Percentiles rank a stretch among this genome's conserved stretches.
Conservation (phyloP, 2,113 vertebrate genomes). For the Microtus richardsoni region DNA sequence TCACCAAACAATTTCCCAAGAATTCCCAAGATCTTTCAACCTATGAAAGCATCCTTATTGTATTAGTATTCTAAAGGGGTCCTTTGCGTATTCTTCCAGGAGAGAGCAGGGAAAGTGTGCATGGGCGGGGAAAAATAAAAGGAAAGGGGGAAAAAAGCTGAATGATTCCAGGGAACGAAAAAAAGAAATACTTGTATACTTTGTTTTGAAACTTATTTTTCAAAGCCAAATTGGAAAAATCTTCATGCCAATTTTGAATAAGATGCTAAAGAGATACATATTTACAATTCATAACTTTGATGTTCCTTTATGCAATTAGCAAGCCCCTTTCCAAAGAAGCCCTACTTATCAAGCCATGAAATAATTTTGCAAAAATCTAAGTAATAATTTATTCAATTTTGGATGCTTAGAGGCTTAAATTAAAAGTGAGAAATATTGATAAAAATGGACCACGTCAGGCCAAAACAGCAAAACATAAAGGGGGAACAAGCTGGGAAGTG, state of each 20-base stretch:
- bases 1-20: constrained; percentile 72
- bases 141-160: not conserved
- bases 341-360: constrained; percentile 58
- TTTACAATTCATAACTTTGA: constrained; percentile 49
- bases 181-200: constrained; percentile 35
- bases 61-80: constrained; percentile 75
- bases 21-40: constrained; percentile 77
- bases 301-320: constrained; percentile 55
- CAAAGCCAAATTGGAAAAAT: constrained; percentile 64
- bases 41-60: constrained; percentile 76
- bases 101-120: constrained; percentile 44
- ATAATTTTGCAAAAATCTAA: constrained; percentile 44
- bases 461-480: constrained; percentile 36
- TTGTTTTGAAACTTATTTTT: constrained; percentile 66
- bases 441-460: constrained; percentile 32
- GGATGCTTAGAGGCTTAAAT: constrained; percentile 50
- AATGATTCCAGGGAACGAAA: constrained; percentile 72
- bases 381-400: constrained; percentile 33
- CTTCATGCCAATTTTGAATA: constrained; percentile 48
- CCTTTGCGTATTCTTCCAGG: constrained; percentile 68
- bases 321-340: constrained; percentile 45
- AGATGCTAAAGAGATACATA: constrained; percentile 41
- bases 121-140: not conserved
- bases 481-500: constrained; percentile 17
- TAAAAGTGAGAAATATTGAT: constrained; percentile 43